Conservation (phyloP, 1,140 invertebrate genomes). For the Phortica variegata region DNA sequence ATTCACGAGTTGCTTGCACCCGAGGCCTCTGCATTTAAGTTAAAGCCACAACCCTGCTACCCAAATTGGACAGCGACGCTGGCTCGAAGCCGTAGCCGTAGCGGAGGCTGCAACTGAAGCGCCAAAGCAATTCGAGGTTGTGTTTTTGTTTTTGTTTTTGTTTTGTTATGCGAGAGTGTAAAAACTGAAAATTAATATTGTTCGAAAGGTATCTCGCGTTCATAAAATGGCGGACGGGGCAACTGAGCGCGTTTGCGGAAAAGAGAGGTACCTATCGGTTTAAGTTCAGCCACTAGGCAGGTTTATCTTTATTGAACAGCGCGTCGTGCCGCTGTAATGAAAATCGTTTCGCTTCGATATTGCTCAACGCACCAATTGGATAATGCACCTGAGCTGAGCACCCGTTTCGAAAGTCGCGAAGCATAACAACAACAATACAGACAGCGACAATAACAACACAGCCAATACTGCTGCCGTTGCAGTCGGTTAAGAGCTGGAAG, state of each 20-base stretch:
- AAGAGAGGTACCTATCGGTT: too few relatives aligned
- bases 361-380: constrained; percentile 44
- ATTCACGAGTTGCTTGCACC: constrained; percentile 45
- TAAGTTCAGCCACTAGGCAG: constrained; percentile 30
- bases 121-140: constrained; percentile 15
- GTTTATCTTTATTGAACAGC: neutral
- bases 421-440: too few relatives aligned
- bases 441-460: too few relatives aligned
- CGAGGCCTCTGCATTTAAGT: constrained; percentile 41
- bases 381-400: constrained; percentile 54
- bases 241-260: too few relatives aligned
- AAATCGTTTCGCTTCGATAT: too few relatives aligned
- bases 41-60: constrained; percentile 31
- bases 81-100: constrained; percentile 5
- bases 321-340: constrained; percentile 46
- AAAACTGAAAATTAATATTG: constrained; percentile 41
- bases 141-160: neutral
- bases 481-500: neutral
- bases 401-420: constrained; percentile 39
- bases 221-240: constrained; percentile 10
- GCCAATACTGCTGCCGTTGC: constrained; percentile 21
- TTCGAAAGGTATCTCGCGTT: constrained; percentile 41
- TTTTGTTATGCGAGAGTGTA: neutral
- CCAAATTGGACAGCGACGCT: constrained; percentile 50
- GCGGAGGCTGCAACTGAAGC: neutral